These are phyloP conservation scores for Erebia aethiops DNA, from an alignment of 2,888 invertebrate genomes.

Conservation along the genomic window DNA sequence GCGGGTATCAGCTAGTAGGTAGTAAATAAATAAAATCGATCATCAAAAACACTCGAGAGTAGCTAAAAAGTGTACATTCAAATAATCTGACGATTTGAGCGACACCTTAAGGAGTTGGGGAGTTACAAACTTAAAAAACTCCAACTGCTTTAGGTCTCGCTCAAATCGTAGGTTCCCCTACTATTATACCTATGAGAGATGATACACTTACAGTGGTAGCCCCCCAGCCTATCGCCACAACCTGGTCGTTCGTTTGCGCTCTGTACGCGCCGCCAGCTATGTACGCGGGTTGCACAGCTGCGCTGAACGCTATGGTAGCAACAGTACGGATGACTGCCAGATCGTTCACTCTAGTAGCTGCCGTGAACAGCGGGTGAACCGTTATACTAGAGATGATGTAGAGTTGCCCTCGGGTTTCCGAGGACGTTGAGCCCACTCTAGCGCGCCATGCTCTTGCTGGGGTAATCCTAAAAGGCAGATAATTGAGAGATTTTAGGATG, in stretches of 20 bases:
- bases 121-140: too few species aligned
- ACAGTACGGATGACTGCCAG: slow-evolving; percentile 61
- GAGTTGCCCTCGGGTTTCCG: slow-evolving; percentile 53
- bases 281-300: slow-evolving; percentile 51
- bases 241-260: slow-evolving; percentile 48
- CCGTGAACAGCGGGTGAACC: slow-evolving; percentile 52
- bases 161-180: too few species aligned
- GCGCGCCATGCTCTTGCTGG: slow-evolving; percentile 59
- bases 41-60: too few species aligned
- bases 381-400: slow-evolving; percentile 57
- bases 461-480: slow-evolving; percentile 48
- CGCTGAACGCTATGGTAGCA: slow-evolving; percentile 46
- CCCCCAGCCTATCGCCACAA: slow-evolving; percentile 69
- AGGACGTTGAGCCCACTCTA: slow-evolving; percentile 58
- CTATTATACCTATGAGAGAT: slow-evolving; percentile 44
- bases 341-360: slow-evolving; percentile 51
- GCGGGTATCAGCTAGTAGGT: too few species aligned
- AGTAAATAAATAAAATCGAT: too few species aligned
- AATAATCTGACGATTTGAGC: too few species aligned
- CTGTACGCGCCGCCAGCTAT: slow-evolving; percentile 55
- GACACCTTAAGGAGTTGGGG: too few species aligned
- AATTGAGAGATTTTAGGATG: neutral
- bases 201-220: slow-evolving; percentile 31
- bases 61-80: too few species aligned
- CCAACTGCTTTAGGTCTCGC: too few species aligned